phyloP scores from a whole-genome alignment of 2,113 vertebrate genomes.

The Glaucomys volans region DNA sequence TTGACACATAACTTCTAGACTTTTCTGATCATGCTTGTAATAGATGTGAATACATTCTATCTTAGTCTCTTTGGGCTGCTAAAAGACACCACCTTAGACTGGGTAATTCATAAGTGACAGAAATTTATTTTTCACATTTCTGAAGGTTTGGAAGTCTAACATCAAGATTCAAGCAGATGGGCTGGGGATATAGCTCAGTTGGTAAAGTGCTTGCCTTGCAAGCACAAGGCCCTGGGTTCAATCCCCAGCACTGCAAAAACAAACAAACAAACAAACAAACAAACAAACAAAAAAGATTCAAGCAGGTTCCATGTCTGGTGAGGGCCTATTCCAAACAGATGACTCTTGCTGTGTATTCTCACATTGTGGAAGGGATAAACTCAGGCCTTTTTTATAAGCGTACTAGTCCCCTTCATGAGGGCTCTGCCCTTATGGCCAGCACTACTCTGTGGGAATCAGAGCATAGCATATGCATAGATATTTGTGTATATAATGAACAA shows the following conservation, averaged over 20 bases:
- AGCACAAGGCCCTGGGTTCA: too few species aligned
- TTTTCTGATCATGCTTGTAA: neutral
- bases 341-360: neutral
- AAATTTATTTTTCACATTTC: neutral
- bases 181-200: too few species aligned
- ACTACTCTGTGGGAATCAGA: neutral
- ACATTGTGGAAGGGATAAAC: neutral
- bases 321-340: neutral
- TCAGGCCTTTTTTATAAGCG: neutral
- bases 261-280: too few species aligned
- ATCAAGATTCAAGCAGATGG: neutral
- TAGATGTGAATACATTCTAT: neutral
- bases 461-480: neutral
- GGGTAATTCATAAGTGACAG: neutral
- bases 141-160: neutral
- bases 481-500: neutral
- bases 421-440: neutral
- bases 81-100: neutral
- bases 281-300: too few species aligned
- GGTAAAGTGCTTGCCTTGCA: too few species aligned
- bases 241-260: too few species aligned
- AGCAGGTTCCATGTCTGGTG: neutral
- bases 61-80: neutral
- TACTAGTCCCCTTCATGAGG: neutral
- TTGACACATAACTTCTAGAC: neutral